Percentiles rank a stretch among this genome's conserved stretches.
These are phyloP conservation scores for Chiridota heheva DNA, from an alignment of 35 echinoderm and acorn worm species.

Conservation along the genomic window DNA sequence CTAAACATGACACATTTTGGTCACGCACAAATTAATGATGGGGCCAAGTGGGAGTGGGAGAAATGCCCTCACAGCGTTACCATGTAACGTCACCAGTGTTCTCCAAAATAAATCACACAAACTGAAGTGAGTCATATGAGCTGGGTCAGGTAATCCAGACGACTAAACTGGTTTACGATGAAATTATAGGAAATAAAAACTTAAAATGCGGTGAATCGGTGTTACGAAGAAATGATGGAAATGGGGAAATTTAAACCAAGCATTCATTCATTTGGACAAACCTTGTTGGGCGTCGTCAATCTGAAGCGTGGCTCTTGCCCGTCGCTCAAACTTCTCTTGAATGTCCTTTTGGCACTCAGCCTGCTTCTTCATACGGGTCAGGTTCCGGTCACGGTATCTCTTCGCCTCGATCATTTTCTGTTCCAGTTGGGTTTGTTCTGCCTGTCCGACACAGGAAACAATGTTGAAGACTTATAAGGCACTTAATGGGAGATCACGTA, in stretches of 20 bases:
- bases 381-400: conserved; percentile 75
- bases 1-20: no score
- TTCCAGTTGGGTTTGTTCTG: conserved; percentile 77
- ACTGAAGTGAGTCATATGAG: no score
- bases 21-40: no score
- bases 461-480: not conserved
- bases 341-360: conserved; percentile 97
- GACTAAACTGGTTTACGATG: no score
- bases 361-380: conserved; percentile 93
- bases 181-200: not conserved
- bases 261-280: no score
- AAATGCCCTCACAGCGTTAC: no score
- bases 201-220: not conserved
- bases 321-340: conserved; percentile 84
- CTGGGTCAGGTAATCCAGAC: no score
- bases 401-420: conserved; percentile 90
- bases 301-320: conserved; percentile 78
- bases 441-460: conserved; percentile 13
- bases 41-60: no score
- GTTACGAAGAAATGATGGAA: not conserved
- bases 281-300: conserved; percentile 80
- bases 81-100: no score
- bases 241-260: not conserved
- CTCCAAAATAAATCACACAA: no score
- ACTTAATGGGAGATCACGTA: not conserved